Base-by-base conservation (phyloP, 2,113 vertebrate species). In the Arizona elegans region DNA sequence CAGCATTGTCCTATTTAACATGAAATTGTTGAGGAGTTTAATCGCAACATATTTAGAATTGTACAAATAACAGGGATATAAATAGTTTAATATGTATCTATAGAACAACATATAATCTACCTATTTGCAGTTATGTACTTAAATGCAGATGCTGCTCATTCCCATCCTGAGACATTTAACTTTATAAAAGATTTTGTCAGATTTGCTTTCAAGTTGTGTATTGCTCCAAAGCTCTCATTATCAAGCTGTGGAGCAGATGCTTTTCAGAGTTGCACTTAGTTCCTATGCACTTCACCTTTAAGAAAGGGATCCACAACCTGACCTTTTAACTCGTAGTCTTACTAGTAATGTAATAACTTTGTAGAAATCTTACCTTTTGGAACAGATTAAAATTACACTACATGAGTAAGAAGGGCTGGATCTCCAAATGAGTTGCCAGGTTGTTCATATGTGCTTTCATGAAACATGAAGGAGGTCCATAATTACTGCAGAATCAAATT, bases 341-440 rank as follows among this genome's bases (percentile, higher is more conserved):
- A 38, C 70, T 81, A 81, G 75, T 81, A 43, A 43, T 81, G 33
- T 43, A 43, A 85, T 15, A 55, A 3, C 23, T 43, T 47, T 86
- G 23, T 62, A 50, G 0, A 8, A 1, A 0, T 86, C 52, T 92
- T 96, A 43, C 89, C 86, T 23, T 13, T 93, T 92, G 58, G 29
- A 96, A 91, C 93, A 86, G 89, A 50, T 62, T 90, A 29, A 59
- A 96, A 75, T 52, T 62, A 93, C 91, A 3, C 3, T 50, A 89
- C 47, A 88, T 91, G 92, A 85, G 70, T 5, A 0, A 91, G 85
- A 91, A 95, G 75, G 86, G 12, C 1, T 0, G 43, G 1, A 0
- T 92, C 70, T 50, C 85, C 0, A 0, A 86, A 92, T 93, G 59
- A 94, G 29, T 58, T 0, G 0, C 15, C 81, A 12, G 89, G 38